Evolutionary conservation across 2,797 vertebrate species (phyloP).

Genomic region (Cryptoprocta ferox): DNA sequence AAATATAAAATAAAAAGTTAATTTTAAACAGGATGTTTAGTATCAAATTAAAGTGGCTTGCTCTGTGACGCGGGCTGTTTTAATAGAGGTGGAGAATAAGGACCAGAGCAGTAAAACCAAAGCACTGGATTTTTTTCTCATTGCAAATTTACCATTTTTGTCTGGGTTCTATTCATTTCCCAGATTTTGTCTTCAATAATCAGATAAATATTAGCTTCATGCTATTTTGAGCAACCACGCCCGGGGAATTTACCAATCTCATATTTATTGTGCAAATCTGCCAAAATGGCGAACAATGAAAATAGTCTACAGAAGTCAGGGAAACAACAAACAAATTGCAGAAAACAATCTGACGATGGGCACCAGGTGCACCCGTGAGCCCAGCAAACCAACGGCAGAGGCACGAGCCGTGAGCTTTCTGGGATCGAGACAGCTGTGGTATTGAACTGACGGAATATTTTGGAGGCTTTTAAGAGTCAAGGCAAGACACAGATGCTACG

Average conservation of each 20-base stretch:
- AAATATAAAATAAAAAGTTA: background rate
- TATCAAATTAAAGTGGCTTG: background rate
- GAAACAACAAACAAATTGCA: background rate
- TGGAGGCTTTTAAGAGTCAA: background rate
- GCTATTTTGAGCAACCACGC: background rate
- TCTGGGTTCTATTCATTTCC: background rate
- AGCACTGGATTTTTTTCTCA: background rate
- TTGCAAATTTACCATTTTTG: background rate
- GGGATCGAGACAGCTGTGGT: rapidly evolving
- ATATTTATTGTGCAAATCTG: background rate
- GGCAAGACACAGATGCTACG: rapidly evolving
- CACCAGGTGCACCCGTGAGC: rapidly evolving
- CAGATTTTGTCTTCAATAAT: background rate
- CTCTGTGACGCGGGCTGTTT: background rate
- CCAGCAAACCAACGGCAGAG: rapidly evolving
- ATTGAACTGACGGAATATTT: rapidly evolving
- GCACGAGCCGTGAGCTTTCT: rapidly evolving
- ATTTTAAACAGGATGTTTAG: background rate
- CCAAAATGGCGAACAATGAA: background rate
- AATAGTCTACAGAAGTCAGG: background rate
- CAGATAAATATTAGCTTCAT: background rate
- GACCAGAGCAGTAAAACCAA: background rate
- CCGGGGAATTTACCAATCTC: background rate
- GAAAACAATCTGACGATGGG: rapidly evolving
- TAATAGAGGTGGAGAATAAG: background rate